Conservation (phyloP, 2,113 vertebrate species). For the Barbus barbus region DNA sequence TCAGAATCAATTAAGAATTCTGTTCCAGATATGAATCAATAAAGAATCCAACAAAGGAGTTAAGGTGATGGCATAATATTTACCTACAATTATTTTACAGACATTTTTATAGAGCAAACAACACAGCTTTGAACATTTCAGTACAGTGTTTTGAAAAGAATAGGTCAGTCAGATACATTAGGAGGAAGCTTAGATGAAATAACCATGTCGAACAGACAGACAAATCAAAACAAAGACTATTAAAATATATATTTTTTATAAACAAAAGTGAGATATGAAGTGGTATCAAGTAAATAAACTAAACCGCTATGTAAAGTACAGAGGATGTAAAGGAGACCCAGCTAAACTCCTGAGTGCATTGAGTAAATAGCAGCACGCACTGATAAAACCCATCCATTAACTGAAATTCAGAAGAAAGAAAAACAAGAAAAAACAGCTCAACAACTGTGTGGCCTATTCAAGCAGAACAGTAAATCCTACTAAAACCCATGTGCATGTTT, state of each 20-base stretch:
- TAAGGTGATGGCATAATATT: not conserved
- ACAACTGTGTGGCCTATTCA: not conserved
- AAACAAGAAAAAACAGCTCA: too few species aligned
- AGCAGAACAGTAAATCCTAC: not conserved
- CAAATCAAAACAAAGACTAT: not conserved
- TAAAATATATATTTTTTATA: not conserved
- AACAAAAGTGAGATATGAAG: not conserved
- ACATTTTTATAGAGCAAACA: not conserved
- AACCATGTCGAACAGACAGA: not conserved
- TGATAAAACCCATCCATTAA: constrained; percentile 9
- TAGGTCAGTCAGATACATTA: not conserved
- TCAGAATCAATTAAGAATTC: not conserved
- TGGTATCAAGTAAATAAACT: not conserved
- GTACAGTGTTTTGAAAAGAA: not conserved
- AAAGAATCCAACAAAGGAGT: not conserved
- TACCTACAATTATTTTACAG: not conserved
- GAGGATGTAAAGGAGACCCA: not conserved
- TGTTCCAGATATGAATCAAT: not conserved
- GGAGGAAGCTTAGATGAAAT: not conserved
- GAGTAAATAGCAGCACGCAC: constrained; percentile 33
- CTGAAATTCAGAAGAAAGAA: not conserved
- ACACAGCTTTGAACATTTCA: not conserved
- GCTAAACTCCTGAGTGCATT: constrained; percentile 14
- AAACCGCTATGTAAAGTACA: not conserved
- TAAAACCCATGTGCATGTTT: not conserved